A percentile compares a stretch with the other conserved stretches of the same genome.
These are phyloP conservation scores for Poecilia picta DNA, from an alignment of 2,797 vertebrate genomes.

Conservation along the genomic window DNA sequence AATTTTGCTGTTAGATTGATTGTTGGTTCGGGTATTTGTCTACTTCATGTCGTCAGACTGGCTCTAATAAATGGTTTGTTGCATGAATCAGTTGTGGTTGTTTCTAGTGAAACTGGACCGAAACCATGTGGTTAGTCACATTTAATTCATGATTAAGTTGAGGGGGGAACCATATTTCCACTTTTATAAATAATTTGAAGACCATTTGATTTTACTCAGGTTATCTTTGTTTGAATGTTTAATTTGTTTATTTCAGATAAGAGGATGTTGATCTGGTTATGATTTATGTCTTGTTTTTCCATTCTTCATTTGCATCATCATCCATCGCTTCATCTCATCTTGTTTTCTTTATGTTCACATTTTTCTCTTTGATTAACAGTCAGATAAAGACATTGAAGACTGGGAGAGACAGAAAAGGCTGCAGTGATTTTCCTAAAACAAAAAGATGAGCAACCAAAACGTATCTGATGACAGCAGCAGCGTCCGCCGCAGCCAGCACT, in stretches of 20 bases:
- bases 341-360: constrained; percentile 34
- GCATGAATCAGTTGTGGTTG: neutral
- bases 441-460: neutral
- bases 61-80: neutral
- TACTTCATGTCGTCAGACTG: no score
- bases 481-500: constrained; percentile 21
- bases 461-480: neutral
- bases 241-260: neutral
- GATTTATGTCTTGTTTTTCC: neutral
- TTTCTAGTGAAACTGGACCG: neutral
- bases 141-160: neutral
- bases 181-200: neutral
- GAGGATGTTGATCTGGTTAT: neutral
- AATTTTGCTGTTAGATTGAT: neutral
- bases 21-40: neutral
- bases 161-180: neutral
- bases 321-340: constrained; percentile 28
- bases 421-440: neutral
- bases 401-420: constrained; percentile 56
- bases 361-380: constrained; percentile 40
- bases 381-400: constrained; percentile 43
- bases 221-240: neutral
- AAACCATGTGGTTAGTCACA: neutral
- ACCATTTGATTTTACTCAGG: neutral
- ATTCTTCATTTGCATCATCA: constrained; percentile 13